Conservation (phyloP, 2,113 vertebrate species). For the Platysternon megacephalum region DNA sequence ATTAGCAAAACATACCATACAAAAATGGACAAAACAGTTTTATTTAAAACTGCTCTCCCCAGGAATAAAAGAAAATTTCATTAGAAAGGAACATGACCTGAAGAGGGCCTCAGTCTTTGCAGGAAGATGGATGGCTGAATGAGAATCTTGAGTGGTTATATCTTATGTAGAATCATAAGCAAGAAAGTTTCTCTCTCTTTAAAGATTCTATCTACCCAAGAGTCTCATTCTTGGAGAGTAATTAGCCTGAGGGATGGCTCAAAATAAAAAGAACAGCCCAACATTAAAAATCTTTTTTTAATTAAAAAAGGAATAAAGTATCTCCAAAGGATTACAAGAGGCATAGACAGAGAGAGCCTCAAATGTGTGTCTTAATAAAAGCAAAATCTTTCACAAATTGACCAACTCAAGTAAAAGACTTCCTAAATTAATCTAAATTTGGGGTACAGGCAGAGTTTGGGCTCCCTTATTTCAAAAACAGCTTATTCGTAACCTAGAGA, state of each 20-base stretch:
- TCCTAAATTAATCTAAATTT: neutral
- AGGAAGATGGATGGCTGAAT: neutral
- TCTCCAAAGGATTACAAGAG: neutral
- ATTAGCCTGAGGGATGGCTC: neutral
- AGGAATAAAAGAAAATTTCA: neutral
- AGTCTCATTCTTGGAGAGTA: neutral
- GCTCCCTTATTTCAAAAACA: neutral
- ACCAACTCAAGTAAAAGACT: neutral
- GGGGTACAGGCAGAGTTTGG: neutral
- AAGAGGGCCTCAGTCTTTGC: neutral
- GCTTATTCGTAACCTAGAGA: neutral
- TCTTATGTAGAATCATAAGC: neutral
- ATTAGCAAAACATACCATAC: neutral
- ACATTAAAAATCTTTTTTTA: neutral
- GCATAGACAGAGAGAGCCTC: neutral
- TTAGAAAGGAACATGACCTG: neutral
- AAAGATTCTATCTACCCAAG: neutral
- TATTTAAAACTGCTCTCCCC: neutral
- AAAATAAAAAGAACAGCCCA: neutral
- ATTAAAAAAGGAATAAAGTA: neutral
- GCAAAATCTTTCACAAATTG: neutral
- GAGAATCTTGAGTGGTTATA: neutral
- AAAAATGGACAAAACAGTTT: neutral
- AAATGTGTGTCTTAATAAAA: neutral
- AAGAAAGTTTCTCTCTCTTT: neutral